Conservation (phyloP, 1,140 invertebrate genomes). For the Marisa cornuarietis region DNA sequence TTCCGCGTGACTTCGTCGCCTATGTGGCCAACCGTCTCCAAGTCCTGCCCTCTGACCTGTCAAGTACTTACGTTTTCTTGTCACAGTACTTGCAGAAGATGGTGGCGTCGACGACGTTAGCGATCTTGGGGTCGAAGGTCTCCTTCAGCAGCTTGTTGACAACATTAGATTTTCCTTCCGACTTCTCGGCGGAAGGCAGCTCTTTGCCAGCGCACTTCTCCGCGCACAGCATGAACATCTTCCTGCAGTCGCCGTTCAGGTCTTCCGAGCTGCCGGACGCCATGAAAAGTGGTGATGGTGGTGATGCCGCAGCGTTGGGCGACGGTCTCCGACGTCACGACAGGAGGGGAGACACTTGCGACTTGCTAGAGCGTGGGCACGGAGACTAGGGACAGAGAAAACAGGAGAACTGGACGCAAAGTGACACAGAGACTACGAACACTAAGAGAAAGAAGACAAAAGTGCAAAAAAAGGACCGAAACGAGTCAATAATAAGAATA, state of each 20-base stretch:
- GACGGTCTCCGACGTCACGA: too few relatives aligned
- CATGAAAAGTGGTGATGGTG: too few relatives aligned
- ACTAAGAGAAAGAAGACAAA: constrained; percentile 8
- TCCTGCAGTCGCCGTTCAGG: neutral
- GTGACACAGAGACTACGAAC: too few relatives aligned
- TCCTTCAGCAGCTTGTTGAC: constrained; percentile 18
- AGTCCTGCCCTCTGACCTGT: too few relatives aligned
- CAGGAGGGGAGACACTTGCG: too few relatives aligned
- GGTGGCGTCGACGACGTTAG: constrained; percentile 14
- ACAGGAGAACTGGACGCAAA: neutral
- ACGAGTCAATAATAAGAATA: neutral
- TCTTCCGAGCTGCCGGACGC: neutral
- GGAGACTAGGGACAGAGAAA: neutral
- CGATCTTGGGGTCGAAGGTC: neutral
- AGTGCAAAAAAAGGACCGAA: neutral
- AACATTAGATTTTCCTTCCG: neutral
- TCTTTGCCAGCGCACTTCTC: constrained; percentile 19
- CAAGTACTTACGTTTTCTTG: constrained; percentile 18
- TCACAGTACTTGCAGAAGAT: constrained; percentile 15
- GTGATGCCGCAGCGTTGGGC: too few relatives aligned
- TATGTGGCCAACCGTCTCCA: too few relatives aligned
- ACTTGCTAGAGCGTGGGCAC: too few relatives aligned
- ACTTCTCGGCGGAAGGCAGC: constrained; percentile 10
- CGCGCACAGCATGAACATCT: constrained; percentile 15
- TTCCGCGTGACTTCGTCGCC: too few relatives aligned